phyloP scores from a whole-genome alignment of 1,140 invertebrate species.

The Tachypleus tridentatus region DNA sequence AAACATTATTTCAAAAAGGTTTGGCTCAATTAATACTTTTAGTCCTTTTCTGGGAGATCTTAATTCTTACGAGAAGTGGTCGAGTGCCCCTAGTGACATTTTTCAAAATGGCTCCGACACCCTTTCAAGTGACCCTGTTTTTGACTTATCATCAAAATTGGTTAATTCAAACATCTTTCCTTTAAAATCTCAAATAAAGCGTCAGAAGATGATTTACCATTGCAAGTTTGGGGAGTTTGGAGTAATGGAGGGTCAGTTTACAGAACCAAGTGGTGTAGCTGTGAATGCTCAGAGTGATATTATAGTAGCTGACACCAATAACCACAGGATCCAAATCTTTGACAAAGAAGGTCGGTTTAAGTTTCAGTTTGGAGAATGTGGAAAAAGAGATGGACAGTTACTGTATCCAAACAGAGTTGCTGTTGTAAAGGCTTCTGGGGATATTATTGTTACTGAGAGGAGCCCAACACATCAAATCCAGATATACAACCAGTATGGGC shows the following conservation, averaged over 20 bases:
- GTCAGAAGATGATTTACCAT: constrained; percentile 99
- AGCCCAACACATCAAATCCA: constrained; percentile 94
- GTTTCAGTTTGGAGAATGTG: constrained; percentile 99
- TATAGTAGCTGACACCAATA: constrained; percentile 99
- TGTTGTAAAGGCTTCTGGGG: constrained; percentile 89
- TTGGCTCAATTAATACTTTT: constrained; percentile 62
- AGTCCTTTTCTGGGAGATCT: constrained; percentile 46
- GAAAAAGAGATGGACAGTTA: constrained; percentile 81
- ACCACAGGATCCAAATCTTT: constrained; percentile 97
- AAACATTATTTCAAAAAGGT: constrained; percentile 63
- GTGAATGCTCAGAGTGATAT: constrained; percentile 99
- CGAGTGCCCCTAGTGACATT: constrained; percentile 64
- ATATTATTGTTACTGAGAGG: constrained; percentile 97
- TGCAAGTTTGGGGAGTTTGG: constrained; percentile 99
- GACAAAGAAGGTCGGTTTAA: constrained; percentile 98
- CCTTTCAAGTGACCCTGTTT: constrained; percentile 19
- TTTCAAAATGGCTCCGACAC: constrained; percentile 47
- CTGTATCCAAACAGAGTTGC: constrained; percentile 97
- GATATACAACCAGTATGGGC: constrained; percentile 98
- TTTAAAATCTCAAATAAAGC: constrained; percentile 89
- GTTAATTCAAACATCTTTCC: constrained; percentile 74
- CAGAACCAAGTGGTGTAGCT: constrained; percentile 95
- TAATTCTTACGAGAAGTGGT: constrained; percentile 87
- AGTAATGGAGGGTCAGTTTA: constrained; percentile 97
- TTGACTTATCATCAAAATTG: constrained; percentile 53